phyloP scores from a whole-genome alignment of 1,140 invertebrate genomes.

The Hypothenemus hampei region DNA sequence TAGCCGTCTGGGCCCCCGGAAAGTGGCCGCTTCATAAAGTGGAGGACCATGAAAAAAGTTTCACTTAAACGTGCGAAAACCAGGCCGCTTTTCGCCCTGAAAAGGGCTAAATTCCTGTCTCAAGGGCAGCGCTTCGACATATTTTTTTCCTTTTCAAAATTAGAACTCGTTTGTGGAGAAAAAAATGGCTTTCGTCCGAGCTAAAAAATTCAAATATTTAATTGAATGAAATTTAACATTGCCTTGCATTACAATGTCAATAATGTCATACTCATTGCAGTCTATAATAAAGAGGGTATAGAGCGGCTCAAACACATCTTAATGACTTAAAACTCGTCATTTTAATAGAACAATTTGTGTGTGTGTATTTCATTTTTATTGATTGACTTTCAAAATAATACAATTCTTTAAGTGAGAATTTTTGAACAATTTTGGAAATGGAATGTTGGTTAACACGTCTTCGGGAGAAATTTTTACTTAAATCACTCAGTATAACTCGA shows the following conservation, averaged over 20 bases:
- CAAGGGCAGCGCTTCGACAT: background rate
- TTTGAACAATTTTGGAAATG: background rate
- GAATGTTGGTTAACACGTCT: background rate
- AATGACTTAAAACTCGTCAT: too few relatives aligned
- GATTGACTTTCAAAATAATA: background rate
- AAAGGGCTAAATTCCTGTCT: constrained; percentile 4
- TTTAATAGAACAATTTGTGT: too few relatives aligned
- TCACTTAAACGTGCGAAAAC: constrained; percentile 13
- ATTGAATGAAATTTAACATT: background rate
- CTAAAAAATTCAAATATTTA: background rate
- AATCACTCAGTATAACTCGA: background rate
- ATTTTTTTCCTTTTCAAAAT: background rate
- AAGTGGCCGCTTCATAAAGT: background rate
- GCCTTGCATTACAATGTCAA: too few relatives aligned
- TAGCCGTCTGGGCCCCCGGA: constrained; percentile 16
- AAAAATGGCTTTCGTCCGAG: background rate
- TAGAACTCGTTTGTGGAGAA: background rate
- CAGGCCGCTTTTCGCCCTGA: constrained; percentile 7
- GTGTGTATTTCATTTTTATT: background rate
- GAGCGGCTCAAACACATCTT: too few relatives aligned
- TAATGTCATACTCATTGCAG: too few relatives aligned
- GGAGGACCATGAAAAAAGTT: constrained; percentile 13
- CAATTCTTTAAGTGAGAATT: background rate
- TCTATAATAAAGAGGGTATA: too few relatives aligned
- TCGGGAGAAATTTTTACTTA: background rate